phyloP scores from a whole-genome alignment of 2,797 vertebrate species.

The Etheostoma perlongum region DNA sequence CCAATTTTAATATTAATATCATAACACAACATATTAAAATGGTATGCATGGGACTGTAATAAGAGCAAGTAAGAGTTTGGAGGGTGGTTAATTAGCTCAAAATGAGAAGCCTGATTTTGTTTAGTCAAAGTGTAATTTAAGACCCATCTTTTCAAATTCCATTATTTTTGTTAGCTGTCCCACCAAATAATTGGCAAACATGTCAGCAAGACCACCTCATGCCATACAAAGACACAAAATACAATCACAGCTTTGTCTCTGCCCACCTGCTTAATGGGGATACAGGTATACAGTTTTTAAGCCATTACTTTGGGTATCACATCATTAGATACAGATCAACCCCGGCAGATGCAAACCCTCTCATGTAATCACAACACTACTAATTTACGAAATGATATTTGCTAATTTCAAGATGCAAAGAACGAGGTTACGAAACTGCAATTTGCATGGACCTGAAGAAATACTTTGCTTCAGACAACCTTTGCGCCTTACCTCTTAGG shows the following conservation, averaged over 20 bases:
- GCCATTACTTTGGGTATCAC: conserved; percentile 63
- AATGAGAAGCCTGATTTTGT: not conserved
- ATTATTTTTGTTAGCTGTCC: too few relatives aligned
- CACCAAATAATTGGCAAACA: not conserved
- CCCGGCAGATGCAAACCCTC: conserved; percentile 34
- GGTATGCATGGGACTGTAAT: not conserved
- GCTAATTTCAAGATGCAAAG: conserved; percentile 40
- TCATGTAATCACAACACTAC: conserved; percentile 23
- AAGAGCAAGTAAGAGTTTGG: not conserved
- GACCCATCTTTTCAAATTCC: not conserved
- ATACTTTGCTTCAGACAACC: conserved; percentile 27
- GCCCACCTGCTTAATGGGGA: conserved; percentile 53
- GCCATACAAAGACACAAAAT: conserved; percentile 16
- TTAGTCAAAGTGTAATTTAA: not conserved
- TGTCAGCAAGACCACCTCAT: conserved; percentile 1
- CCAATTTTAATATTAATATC: too few relatives aligned
- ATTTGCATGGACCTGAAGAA: conserved; percentile 42
- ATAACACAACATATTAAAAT: not conserved
- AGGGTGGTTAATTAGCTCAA: not conserved
- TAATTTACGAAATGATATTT: conserved; percentile 42
- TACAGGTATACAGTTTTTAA: conserved; percentile 19
- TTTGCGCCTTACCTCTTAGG: conserved; percentile 43
- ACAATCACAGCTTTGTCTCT: conserved; percentile 13
- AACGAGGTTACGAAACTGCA: conserved; percentile 31
- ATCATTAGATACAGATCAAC: conserved; percentile 30